Conservation (phyloP, 2,888 invertebrate genomes). For the Anthophora plumipes region DNA sequence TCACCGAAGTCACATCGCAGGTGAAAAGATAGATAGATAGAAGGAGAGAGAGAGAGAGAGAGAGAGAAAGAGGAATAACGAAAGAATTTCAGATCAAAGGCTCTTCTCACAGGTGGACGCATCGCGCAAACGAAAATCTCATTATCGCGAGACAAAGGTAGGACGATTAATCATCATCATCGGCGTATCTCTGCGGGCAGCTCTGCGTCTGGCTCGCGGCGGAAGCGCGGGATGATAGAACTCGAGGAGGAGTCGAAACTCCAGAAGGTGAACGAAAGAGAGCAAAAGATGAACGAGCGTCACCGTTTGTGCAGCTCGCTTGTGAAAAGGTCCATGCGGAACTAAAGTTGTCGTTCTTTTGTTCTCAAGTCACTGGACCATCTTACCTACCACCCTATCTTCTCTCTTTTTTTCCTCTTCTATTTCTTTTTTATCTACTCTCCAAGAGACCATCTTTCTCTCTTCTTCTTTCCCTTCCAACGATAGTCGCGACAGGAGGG, state of each 20-base stretch:
- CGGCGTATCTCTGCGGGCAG: slow-evolving; percentile 62
- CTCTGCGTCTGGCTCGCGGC: slow-evolving; percentile 68
- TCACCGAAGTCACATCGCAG: background rate
- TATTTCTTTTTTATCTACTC: slow-evolving; percentile 4
- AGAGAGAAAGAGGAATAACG: background rate
- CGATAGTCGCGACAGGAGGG: slow-evolving; percentile 46
- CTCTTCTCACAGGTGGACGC: slow-evolving; percentile 67
- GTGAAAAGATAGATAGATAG: background rate
- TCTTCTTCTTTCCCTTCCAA: slow-evolving; percentile 6
- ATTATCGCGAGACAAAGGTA: slow-evolving; percentile 81
- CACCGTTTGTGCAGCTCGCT: slow-evolving; percentile 57
- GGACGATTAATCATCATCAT: slow-evolving; percentile 80
- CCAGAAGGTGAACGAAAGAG: slow-evolving; percentile 35
- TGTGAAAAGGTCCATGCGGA: slow-evolving; percentile 71
- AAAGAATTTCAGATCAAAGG: slow-evolving; percentile 37
- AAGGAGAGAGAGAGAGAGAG: slow-evolving; percentile 2
- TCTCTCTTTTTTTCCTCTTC: background rate
- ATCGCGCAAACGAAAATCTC: slow-evolving; percentile 80
- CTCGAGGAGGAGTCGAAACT: slow-evolving; percentile 32
- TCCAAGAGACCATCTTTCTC: slow-evolving; percentile 3
- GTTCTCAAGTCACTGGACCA: slow-evolving; percentile 55
- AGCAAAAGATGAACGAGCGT: slow-evolving; percentile 58
- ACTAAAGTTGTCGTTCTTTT: slow-evolving; percentile 69
- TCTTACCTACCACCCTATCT: slow-evolving; percentile 29
- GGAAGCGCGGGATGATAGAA: slow-evolving; percentile 67